Conservation (phyloP, 1,140 invertebrate species). For the Phymastichus coffea region DNA sequence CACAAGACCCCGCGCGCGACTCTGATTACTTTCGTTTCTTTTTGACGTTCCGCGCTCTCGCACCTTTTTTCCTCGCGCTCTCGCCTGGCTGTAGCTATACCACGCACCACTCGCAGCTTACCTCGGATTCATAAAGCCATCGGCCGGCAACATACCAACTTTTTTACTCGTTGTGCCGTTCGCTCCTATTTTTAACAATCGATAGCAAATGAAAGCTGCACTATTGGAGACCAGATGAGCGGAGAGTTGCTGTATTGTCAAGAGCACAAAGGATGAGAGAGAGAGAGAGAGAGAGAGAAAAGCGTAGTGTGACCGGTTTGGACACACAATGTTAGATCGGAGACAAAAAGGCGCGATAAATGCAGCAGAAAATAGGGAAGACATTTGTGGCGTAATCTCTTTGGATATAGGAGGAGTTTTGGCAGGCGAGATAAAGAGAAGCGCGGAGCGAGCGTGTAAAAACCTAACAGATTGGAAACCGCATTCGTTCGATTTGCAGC, state of each 20-base stretch:
- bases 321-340: slow-evolving; percentile 11
- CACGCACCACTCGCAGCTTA: background rate
- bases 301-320: too few relatives aligned
- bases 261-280: background rate
- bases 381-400: slow-evolving; percentile 41
- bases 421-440: too few relatives aligned
- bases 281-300: background rate
- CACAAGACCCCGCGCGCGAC: too few relatives aligned
- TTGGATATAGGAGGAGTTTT: slow-evolving; percentile 34
- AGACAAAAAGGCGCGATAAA: slow-evolving; percentile 26
- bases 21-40: slow-evolving; percentile 47
- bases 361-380: slow-evolving; percentile 28
- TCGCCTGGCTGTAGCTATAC: background rate
- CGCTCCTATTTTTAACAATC: too few relatives aligned
- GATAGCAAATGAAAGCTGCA: too few relatives aligned
- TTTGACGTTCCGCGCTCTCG: slow-evolving; percentile 29
- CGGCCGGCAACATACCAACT: too few relatives aligned
- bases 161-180: too few relatives aligned
- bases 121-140: too few relatives aligned
- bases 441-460: slow-evolving; percentile 38
- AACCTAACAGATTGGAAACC: slow-evolving; percentile 59
- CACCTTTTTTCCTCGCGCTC: background rate
- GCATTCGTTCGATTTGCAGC: slow-evolving; percentile 35
- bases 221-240: too few relatives aligned
- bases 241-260: too few relatives aligned